These are phyloP conservation scores for Penaeus monodon DNA, from an alignment of 2,888 invertebrate genomes.

Conservation along the genomic window DNA sequence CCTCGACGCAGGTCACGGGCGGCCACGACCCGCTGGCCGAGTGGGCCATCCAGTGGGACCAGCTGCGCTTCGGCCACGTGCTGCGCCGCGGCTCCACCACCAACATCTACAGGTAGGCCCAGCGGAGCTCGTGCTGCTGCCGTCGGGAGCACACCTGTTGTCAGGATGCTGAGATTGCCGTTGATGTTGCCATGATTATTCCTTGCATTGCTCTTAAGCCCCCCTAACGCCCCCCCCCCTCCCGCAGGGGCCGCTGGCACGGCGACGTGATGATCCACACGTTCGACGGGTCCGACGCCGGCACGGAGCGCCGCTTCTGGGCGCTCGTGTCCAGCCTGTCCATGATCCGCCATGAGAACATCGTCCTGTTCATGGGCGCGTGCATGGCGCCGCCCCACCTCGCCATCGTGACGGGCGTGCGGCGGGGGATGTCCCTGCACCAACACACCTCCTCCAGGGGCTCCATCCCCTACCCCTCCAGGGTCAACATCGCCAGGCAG, in stretches of 20 bases:
- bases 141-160: background rate
- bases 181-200: background rate
- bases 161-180: background rate
- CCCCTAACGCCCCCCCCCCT: background rate
- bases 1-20: slow-evolving; percentile 45
- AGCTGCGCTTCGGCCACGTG: slow-evolving; percentile 63
- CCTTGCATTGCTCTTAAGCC: background rate
- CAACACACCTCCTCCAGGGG: slow-evolving; percentile 67
- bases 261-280: slow-evolving; percentile 71
- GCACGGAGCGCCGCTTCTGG: slow-evolving; percentile 64
- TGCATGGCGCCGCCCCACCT: slow-evolving; percentile 68
- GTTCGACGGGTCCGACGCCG: slow-evolving; percentile 66
- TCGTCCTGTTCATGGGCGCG: slow-evolving; percentile 72
- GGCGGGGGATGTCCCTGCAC: slow-evolving; percentile 69
- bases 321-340: slow-evolving; percentile 69
- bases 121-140: background rate
- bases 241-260: slow-evolving; percentile 70
- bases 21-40: slow-evolving; percentile 57
- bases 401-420: slow-evolving; percentile 65
- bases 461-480: slow-evolving; percentile 67
- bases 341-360: slow-evolving; percentile 71
- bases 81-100: slow-evolving; percentile 58
- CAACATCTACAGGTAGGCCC: slow-evolving; percentile 61
- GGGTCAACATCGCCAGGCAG: slow-evolving; percentile 68
- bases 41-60: slow-evolving; percentile 65